phyloP scores from a whole-genome alignment of 2,797 vertebrate genomes.

The Galago senegalensis region DNA sequence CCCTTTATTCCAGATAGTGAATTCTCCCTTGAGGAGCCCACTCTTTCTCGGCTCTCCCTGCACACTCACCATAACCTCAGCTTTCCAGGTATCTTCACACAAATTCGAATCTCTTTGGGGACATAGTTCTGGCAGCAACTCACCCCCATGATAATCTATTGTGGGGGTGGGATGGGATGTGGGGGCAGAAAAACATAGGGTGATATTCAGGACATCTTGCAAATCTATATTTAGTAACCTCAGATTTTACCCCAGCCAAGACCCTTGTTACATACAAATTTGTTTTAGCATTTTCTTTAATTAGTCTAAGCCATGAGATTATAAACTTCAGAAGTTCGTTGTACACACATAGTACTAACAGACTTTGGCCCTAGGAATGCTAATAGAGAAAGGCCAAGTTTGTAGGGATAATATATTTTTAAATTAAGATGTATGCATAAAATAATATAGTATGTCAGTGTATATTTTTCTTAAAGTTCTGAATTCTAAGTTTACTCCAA shows the following conservation, averaged over 20 bases:
- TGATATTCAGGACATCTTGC: not conserved
- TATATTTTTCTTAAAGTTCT: constrained; percentile 9
- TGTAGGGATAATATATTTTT: not conserved
- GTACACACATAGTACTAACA: not conserved
- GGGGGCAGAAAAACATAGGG: not conserved
- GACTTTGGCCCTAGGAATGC: not conserved
- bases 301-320: not conserved
- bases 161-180: too few species aligned
- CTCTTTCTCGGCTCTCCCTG: not conserved
- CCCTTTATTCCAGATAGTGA: not conserved
- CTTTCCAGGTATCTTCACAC: not conserved
- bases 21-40: not conserved
- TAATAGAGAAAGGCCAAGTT: not conserved
- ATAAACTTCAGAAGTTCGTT: not conserved
- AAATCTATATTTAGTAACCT: not conserved
- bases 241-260: not conserved
- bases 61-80: not conserved
- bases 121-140: not conserved
- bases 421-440: not conserved
- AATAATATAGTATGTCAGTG: not conserved
- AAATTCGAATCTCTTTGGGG: not conserved
- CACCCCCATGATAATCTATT: not conserved
- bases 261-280: not conserved
- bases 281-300: not conserved
- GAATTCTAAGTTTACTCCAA: constrained; percentile 34